Percentiles rank a stretch among this genome's conserved stretches.
Conservation (phyloP, 2,797 vertebrate genomes). For the Otus scops region DNA sequence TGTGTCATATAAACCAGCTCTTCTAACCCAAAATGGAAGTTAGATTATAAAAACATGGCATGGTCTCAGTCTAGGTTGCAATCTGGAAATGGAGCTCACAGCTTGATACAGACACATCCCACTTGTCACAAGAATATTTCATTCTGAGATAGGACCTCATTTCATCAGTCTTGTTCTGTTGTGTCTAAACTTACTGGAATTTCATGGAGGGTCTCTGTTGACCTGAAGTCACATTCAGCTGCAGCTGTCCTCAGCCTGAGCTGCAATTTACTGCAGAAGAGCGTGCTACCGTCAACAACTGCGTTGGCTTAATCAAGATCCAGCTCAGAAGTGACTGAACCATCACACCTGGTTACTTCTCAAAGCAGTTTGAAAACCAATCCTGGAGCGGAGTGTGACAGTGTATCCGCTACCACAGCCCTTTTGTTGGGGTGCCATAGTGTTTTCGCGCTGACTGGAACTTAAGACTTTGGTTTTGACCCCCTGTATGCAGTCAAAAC, state of each 20-base stretch:
- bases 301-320: neutral
- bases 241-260: neutral
- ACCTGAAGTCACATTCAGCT: neutral
- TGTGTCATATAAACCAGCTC: neutral
- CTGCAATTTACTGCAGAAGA: neutral
- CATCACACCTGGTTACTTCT: neutral
- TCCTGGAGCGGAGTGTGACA: neutral
- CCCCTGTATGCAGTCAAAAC: neutral
- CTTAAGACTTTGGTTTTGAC: neutral
- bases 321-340: neutral
- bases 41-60: neutral
- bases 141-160: neutral
- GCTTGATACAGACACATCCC: neutral
- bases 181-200: neutral
- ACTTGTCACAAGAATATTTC: neutral
- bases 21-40: neutral
- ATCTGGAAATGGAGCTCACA: neutral
- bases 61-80: neutral
- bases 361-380: neutral
- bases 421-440: neutral
- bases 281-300: fast-evolving
- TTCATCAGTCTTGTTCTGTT: neutral
- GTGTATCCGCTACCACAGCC: neutral
- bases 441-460: neutral
- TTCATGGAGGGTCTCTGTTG: neutral